Base-by-base conservation (phyloP, 2,888 invertebrate genomes). In the Stenotaenia linearis region DNA sequence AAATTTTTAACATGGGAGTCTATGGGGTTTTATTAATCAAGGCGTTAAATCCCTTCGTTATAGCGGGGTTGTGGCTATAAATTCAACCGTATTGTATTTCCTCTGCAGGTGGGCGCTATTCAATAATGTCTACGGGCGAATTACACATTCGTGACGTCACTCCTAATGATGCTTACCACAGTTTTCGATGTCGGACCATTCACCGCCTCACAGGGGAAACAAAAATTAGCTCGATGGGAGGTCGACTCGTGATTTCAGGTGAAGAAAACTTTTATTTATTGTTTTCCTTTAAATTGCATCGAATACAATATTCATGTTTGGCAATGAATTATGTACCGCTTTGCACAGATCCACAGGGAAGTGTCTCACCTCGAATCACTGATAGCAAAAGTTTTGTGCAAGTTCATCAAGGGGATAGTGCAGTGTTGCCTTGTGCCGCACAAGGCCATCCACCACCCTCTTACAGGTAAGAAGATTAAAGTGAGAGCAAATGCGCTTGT, bases 181-280 rank as follows among this genome's bases (percentile, higher is more conserved):
- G 94, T 81, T 96, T 96, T 86, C 95, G 96, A 88, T 96, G 96
- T 87, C 91, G 96, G 84, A 96, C 96, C 80, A 95, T 95, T 87
- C 96, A 96, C 86, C 91, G 95, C 84, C 89, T 96, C 79, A 96
- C 96, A 83, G 96, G 95, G 83, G 96, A 96, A 90, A 96, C 96
- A 80, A 90, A 95, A 86, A 89, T 96, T 83, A 96, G 95, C 84
- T 96, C 96, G 79, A 96, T 96, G 80, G 96, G 96, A 86, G 96
- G 96, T 88, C 91, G 95, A 85, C 89, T 96, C 84, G 96, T 96
- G 88, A 95, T 96, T 88, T 96, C 96, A 88, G 96, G 96, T 96
- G 91, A 75, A 18, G 28, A 75, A 18, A 10, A 10, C 12, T 21
- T 9, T 7, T 7, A 25, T 15, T 3, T 2, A 9, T 4, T 18